Percentiles rank a stretch among this genome's conserved stretches.
These are phyloP conservation scores for Elysia chlorotica DNA, from an alignment of 1,140 invertebrate species.

Conservation along the genomic window DNA sequence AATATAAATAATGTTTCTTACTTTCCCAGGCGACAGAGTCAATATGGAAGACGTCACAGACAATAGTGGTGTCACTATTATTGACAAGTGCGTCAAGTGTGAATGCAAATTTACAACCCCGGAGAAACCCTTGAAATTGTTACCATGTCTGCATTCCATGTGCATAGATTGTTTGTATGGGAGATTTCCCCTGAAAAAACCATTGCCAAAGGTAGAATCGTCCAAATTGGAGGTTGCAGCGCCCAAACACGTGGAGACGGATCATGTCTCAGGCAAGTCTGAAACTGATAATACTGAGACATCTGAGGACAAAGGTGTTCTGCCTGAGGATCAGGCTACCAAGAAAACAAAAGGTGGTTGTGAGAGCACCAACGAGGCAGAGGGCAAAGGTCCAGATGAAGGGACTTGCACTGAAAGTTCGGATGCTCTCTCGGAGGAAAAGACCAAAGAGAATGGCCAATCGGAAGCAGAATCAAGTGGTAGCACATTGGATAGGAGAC, in stretches of 20 bases:
- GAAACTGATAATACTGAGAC: not conserved
- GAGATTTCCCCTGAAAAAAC: slow-evolving; percentile 25
- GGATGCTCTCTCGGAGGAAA: not conserved
- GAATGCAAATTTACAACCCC: slow-evolving; percentile 67
- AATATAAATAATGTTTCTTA: no score
- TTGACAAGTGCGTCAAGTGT: slow-evolving; percentile 65
- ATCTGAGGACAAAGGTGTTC: not conserved
- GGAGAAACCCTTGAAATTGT: slow-evolving; percentile 72
- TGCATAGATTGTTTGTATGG: slow-evolving; percentile 77
- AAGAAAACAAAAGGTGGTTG: not conserved
- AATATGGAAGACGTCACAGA: no score
- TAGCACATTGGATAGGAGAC: not conserved
- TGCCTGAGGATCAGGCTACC: not conserved
- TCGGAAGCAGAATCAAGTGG: not conserved
- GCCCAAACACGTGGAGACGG: not conserved
- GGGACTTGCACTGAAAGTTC: not conserved
- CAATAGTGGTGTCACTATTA: no score
- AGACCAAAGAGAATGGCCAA: not conserved
- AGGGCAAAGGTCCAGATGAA: not conserved
- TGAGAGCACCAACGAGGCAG: not conserved
- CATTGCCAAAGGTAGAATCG: not conserved
- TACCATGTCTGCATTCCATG: slow-evolving; percentile 85
- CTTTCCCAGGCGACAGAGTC: no score
- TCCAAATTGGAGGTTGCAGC: not conserved
- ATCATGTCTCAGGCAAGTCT: not conserved